Conservation (phyloP, 2,113 vertebrate species). For the Carettochelys insculpta region DNA sequence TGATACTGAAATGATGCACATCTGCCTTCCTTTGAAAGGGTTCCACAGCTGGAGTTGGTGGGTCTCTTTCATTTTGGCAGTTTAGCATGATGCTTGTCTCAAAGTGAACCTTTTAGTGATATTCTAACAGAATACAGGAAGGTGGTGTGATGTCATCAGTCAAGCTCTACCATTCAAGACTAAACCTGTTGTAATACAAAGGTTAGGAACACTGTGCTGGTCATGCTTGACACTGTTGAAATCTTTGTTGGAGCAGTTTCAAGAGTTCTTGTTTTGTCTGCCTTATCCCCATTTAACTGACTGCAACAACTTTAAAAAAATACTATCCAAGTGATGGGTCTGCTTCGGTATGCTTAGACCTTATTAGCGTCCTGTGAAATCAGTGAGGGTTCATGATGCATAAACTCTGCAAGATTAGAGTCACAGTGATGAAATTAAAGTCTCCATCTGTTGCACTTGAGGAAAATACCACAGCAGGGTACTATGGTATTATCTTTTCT, state of each 20-base stretch:
- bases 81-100: background rate
- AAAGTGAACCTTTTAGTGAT: background rate
- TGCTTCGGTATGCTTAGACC: background rate
- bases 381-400: background rate
- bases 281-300: background rate
- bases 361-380: background rate
- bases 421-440: background rate
- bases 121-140: background rate
- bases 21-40: background rate
- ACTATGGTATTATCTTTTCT: background rate
- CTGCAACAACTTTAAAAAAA: background rate
- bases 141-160: background rate
- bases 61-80: background rate
- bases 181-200: background rate
- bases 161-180: background rate
- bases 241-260: background rate
- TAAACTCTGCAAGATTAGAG: background rate
- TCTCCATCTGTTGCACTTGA: background rate
- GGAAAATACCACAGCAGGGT: background rate
- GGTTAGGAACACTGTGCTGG: background rate
- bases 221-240: background rate
- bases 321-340: background rate
- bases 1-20: background rate
- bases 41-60: background rate
- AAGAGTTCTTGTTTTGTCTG: background rate